Evolutionary conservation across 2,888 invertebrate genomes (phyloP).

Genomic region (Clitarchus hookeri): DNA sequence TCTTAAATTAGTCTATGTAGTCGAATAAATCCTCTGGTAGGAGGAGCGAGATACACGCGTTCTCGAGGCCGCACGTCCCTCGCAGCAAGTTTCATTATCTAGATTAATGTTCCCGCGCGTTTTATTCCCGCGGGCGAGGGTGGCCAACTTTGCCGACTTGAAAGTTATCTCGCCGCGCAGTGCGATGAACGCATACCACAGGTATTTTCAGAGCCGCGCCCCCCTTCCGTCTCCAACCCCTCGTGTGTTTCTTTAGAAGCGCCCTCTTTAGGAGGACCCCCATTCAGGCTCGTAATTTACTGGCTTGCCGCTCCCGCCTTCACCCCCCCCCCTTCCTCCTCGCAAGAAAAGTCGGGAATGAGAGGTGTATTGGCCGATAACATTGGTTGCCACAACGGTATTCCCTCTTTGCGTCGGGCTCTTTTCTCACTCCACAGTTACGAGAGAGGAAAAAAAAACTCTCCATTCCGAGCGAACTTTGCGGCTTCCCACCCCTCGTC

Average conservation of each 20-base stretch:
- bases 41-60: not conserved
- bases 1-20: not conserved
- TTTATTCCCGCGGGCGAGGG: not conserved
- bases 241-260: not conserved
- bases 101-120: not conserved
- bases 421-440: not conserved
- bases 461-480: not conserved
- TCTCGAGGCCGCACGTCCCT: too few relatives aligned
- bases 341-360: too few relatives aligned
- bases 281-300: constrained; percentile 8
- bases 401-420: not conserved
- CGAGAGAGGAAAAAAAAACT: not conserved
- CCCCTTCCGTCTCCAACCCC: not conserved
- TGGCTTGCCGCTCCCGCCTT: not conserved
- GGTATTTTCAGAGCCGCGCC: not conserved
- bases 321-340: too few relatives aligned
- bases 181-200: not conserved
- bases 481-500: not conserved
- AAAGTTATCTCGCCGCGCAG: not conserved
- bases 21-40: not conserved
- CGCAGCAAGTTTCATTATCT: not conserved
- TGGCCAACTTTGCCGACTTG: not conserved
- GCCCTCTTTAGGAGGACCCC: not conserved
- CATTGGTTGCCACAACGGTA: not conserved
- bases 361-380: constrained; percentile 7